Percentiles rank a stretch among this genome's conserved stretches.
phyloP scores from a whole-genome alignment of 2,113 vertebrate genomes.

The Garra rufa region DNA sequence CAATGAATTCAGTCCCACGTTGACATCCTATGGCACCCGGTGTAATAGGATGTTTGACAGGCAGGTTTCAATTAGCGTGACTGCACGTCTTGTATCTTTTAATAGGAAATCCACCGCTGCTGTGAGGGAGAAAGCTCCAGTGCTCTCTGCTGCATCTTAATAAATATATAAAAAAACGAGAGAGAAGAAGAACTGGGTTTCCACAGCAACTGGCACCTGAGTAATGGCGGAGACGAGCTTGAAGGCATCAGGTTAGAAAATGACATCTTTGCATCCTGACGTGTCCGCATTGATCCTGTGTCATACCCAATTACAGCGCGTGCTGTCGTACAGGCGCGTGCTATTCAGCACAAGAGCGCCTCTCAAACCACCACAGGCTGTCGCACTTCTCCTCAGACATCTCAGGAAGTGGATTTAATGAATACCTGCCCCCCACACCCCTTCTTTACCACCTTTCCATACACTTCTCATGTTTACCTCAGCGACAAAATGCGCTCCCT shows the following conservation, averaged over 20 bases:
- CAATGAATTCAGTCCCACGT: slow-evolving; percentile 13
- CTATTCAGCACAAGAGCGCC: slow-evolving; percentile 40
- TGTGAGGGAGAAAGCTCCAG: slow-evolving; percentile 14
- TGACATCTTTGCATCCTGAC: slow-evolving; percentile 69
- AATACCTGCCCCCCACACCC: neutral
- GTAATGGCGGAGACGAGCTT: slow-evolving; percentile 55
- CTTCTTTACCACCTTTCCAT: neutral
- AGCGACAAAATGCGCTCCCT: neutral
- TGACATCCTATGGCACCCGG: slow-evolving; percentile 11
- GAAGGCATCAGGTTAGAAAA: slow-evolving; percentile 68
- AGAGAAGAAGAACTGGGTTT: slow-evolving; percentile 70
- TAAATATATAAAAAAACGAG: slow-evolving; percentile 67
- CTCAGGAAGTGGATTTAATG: slow-evolving; percentile 21
- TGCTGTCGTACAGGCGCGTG: slow-evolving; percentile 34
- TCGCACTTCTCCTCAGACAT: neutral
- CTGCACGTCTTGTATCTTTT: slow-evolving; percentile 51
- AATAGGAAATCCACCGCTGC: slow-evolving; percentile 41
- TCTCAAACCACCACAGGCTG: slow-evolving; percentile 39
- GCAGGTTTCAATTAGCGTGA: slow-evolving; percentile 53
- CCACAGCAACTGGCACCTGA: slow-evolving; percentile 70
- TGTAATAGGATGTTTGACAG: slow-evolving; percentile 40
- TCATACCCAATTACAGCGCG: slow-evolving; percentile 75
- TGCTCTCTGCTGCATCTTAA: slow-evolving; percentile 63
- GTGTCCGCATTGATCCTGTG: slow-evolving; percentile 71
- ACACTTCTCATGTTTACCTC: neutral